Base-by-base conservation (phyloP, 2,797 vertebrate species). In the Gobio occitaniae region DNA sequence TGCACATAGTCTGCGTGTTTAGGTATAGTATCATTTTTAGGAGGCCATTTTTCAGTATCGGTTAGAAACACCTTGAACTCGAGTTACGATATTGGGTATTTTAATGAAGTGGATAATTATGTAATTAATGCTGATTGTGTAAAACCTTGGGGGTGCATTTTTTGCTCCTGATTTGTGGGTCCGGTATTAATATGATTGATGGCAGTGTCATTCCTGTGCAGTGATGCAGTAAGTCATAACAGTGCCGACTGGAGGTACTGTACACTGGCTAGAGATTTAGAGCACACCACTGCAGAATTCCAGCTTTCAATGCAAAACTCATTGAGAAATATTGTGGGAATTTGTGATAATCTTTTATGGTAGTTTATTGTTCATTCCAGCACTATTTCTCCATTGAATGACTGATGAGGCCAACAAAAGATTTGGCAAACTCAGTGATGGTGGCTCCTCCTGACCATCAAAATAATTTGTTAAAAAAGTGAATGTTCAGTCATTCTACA, bases 161-260 rank as follows among this genome's bases (percentile, higher is more conserved):
- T 89, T 89, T 80, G 65, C 47, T 85, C 71, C 82, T 86, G 84
- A 87, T 89, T 88, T 83, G 80, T 86, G 82, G 80, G 85, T 89
- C 80, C 86, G 63, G 70, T 86, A 78, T 87, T 87, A 87, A 72
- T 88, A 78, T 92, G 89, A 93, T 90, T 90, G 89, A 93, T 90
- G 88, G 75, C 63, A 70, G 83, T 92, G 93, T 93, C 92, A 90
- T 89, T 91, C 78, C 77, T 61, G 77, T 89, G 82, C 84, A 84
- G 83, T 87, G 79, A 90, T 90, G 91, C 91, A 89, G 70, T 88
- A 91, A 90, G 91, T 87, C 86, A 89, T 90, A 91, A 89, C 86
- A 84, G 75, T 76, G 69, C 77, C 79, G 83, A 78, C 41, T 71
- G 71, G 78, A 72, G 89, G 84, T 86, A 87, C 59, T 87, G 66